Evolutionary conservation across 1,140 invertebrate species (phyloP), one percentile per base, ranked within the genome.

Genomic region (Doryteuthis pealeii): DNA sequence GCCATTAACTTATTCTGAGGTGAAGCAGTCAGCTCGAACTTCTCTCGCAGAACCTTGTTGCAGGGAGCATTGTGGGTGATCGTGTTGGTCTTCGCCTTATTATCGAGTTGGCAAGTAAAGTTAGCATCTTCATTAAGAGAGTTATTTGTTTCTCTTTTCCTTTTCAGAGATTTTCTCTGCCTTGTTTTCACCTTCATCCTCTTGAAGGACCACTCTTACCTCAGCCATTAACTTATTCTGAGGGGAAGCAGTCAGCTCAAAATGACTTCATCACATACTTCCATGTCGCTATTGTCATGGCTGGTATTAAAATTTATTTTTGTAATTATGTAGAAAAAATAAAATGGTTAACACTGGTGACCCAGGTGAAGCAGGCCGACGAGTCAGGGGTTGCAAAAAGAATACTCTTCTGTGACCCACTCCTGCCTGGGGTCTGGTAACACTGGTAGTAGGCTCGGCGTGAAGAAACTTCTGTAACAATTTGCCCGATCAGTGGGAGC

Each of bases 231-330:
- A n/a, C 14, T 30, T 31, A 14, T 78, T 40, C 8, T 70, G 66
- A 8, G 71, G 62, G 32, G 67, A 70, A 30, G 76, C 74, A 1
- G 77, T 78, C 15, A 79, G 32, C 54, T 82, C 81, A 69, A 82
- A 76, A 40, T 76, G 75, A 70, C 83, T n/a, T n/a, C n/a, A 73
- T 81, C 78, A 45, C 83, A 82, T 73, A 79, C 75, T 43, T 74
- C 74, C 8, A 69, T 73, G 28, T 65, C 69, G 26, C 30, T 22
- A 15, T 45, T 72, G 12, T 58, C 33, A 49, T 74, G 62, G 31
- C 54, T 73, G 8, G 6, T 62, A 62, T 62, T 8, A 33, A 33
- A 5, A 22, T 76, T 76, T 2, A 32, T 32, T 28, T 76, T 74
- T n/a, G n/a, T n/a, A n/a, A n/a, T n/a, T n/a, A n/a, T n/a, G n/a